A percentile compares a stretch with the other conserved stretches of the same genome.
Evolutionary conservation across 2,888 invertebrate genomes (phyloP).

Genomic region (Melipona bicolor): DNA sequence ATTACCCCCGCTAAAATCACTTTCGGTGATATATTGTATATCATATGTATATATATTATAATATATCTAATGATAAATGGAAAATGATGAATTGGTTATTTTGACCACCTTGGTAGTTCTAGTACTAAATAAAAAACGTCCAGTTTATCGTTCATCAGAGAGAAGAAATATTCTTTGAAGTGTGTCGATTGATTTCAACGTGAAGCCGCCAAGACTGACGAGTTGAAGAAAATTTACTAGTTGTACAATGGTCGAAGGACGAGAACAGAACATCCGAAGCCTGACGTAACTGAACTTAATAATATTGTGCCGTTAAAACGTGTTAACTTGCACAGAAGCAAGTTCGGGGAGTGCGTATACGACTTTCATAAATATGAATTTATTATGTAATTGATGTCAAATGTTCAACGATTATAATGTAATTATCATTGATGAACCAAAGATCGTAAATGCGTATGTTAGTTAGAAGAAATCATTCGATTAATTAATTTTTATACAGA

Average conservation of each 20-base stretch:
- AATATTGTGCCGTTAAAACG: slow-evolving; percentile 43
- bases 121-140: too few species aligned
- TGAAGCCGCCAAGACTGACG: slow-evolving; percentile 27
- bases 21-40: too few species aligned
- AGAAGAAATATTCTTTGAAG: background rate
- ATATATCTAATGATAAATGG: too few species aligned
- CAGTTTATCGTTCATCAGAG: background rate
- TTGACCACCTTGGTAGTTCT: too few species aligned
- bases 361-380: slow-evolving; percentile 7
- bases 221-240: background rate
- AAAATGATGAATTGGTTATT: too few species aligned
- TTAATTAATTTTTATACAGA: slow-evolving; percentile 11
- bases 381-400: slow-evolving; percentile 6
- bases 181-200: background rate
- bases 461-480: background rate
- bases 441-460: slow-evolving; percentile 15
- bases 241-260: background rate
- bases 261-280: background rate
- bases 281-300: too few species aligned
- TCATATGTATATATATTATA: too few species aligned
- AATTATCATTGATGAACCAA: slow-evolving; percentile 25
- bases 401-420: background rate
- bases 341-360: slow-evolving; percentile 10
- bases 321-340: slow-evolving; percentile 17
- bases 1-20: too few species aligned